These are phyloP conservation scores for Neria commutata DNA, from an alignment of 2,888 invertebrate species.

Conservation along the genomic window DNA sequence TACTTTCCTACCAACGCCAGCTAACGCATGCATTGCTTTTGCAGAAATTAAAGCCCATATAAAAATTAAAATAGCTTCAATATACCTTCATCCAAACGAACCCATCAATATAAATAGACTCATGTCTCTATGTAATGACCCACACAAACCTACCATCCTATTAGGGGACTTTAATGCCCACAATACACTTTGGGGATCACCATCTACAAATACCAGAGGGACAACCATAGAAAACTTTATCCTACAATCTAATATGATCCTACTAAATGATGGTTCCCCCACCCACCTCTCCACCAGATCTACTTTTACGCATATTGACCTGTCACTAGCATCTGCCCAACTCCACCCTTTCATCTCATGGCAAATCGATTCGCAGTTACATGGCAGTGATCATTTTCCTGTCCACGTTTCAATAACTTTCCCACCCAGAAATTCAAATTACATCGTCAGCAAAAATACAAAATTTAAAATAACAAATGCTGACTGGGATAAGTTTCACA, in stretches of 20 bases:
- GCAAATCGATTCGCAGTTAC: not conserved
- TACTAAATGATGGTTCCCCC: not conserved
- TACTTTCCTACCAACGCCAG: not conserved
- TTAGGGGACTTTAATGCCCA: not conserved
- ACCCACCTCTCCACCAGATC: not conserved
- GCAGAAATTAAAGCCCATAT: not conserved
- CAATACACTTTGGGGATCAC: not conserved
- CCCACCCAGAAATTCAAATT: not conserved
- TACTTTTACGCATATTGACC: no score
- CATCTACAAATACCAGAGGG: not conserved
- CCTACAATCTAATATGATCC: not conserved
- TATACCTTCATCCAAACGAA: not conserved
- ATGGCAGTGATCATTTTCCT: not conserved
- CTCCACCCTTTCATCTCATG: not conserved
- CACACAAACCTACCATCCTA: not conserved
- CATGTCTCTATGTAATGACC: not conserved
- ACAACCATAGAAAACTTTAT: not conserved
- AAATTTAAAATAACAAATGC: no score
- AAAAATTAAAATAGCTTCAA: not conserved
- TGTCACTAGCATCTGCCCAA: not conserved
- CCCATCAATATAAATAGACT: not conserved
- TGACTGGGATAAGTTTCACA: not conserved
- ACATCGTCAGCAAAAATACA: not conserved
- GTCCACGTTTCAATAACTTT: not conserved
- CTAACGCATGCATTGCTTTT: not conserved